Evolutionary conservation across 2,797 vertebrate genomes (phyloP).

Genomic region (Amblyopsis hoosieri): DNA sequence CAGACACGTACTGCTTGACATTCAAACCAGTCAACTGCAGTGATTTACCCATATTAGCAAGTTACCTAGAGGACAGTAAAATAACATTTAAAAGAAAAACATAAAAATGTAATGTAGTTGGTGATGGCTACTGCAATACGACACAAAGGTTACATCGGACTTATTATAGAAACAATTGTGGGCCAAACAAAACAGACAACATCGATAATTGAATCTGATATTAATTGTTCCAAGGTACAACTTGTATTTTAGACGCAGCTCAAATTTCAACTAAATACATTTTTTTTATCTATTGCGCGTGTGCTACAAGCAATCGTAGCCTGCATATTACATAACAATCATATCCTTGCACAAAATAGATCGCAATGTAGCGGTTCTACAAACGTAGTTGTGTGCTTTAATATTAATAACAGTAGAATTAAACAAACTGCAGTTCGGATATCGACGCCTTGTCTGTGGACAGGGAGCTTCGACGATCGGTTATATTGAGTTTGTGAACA

Average conservation of each 20-base stretch:
- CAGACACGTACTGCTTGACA: slow-evolving; percentile 57
- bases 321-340: slow-evolving; percentile 23
- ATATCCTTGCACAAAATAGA: slow-evolving; percentile 18
- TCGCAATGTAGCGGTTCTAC: slow-evolving; percentile 29
- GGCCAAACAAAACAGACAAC: not conserved
- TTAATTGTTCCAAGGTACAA: too few species aligned
- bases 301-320: not conserved
- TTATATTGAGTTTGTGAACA: not conserved
- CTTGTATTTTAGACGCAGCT: not conserved
- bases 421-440: slow-evolving; percentile 16
- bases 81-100: slow-evolving; percentile 7
- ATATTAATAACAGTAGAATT: slow-evolving; percentile 24
- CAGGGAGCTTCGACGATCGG: slow-evolving; percentile 16
- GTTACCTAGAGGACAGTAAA: slow-evolving; percentile 48
- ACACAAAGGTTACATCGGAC: slow-evolving; percentile 26
- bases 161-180: not conserved
- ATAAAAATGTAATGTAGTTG: slow-evolving; percentile 24
- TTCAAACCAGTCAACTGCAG: slow-evolving; percentile 38
- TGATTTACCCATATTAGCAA: slow-evolving; percentile 24
- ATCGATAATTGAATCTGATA: not conserved
- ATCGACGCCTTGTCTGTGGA: slow-evolving; percentile 3
- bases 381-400: slow-evolving; percentile 36
- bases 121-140: slow-evolving; percentile 59
- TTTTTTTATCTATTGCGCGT: too few species aligned
- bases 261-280: not conserved